These are phyloP conservation scores for Otocyon megalotis DNA, from an alignment of 2,113 vertebrate species.

Conservation along the genomic window DNA sequence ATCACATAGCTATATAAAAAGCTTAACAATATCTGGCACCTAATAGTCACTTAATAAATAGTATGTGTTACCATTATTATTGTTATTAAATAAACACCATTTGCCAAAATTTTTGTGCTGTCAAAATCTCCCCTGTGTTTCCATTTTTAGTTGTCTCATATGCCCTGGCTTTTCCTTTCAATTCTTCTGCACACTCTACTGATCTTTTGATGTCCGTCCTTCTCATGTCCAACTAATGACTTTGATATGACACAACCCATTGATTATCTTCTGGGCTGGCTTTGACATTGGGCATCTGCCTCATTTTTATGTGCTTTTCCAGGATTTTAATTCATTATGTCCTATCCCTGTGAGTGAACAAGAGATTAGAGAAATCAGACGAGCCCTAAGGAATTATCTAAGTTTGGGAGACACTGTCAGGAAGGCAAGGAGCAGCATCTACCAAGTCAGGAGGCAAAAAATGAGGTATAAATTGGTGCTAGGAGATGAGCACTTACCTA, in stretches of 20 bases:
- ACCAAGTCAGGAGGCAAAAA: background rate
- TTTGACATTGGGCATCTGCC: background rate
- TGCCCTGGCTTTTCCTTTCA: background rate
- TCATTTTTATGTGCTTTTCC: background rate
- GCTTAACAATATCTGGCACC: background rate
- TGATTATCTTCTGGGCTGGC: background rate
- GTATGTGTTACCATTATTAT: background rate
- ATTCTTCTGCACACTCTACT: fast-evolving
- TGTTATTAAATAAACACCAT: constrained; percentile 52
- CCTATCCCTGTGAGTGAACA: background rate
- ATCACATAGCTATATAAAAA: background rate
- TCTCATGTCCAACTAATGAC: background rate
- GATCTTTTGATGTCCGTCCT: background rate
- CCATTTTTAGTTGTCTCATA: background rate
- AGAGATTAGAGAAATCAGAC: background rate
- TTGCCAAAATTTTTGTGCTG: constrained; percentile 26
- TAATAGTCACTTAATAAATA: constrained; percentile 33
- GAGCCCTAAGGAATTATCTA: background rate
- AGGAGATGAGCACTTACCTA: background rate
- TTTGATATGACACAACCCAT: background rate
- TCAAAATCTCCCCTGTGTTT: background rate
- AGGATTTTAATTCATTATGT: background rate
- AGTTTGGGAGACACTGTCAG: background rate
- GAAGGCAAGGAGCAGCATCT: background rate
- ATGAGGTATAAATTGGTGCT: background rate